Conservation (phyloP, 1,140 invertebrate genomes). For the Pogonus chalceus region DNA sequence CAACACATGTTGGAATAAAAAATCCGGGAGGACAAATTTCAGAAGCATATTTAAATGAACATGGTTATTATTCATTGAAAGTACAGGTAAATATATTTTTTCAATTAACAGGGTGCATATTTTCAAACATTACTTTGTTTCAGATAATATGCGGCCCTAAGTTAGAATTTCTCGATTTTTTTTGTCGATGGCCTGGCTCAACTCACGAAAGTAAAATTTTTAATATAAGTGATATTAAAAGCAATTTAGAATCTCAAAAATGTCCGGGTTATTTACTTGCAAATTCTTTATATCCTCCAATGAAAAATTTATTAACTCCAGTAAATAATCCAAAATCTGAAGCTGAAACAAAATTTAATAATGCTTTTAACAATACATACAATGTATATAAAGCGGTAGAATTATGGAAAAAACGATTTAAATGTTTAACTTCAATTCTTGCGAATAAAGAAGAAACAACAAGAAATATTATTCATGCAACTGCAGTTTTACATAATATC, state of each 20-base stretch:
- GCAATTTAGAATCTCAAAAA: not conserved
- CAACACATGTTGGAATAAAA: not conserved
- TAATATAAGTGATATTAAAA: not conserved
- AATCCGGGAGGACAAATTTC: conserved; percentile 2
- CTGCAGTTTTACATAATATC: not conserved
- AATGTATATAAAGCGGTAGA: not conserved
- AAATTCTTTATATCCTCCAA: not conserved
- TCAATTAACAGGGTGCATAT: not conserved
- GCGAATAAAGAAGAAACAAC: conserved; percentile 3
- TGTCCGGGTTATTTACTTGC: not conserved
- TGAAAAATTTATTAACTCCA: not conserved
- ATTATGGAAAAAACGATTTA: conserved; percentile 3
- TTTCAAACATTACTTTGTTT: not conserved
- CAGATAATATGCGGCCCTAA: not conserved
- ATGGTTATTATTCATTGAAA: conserved; percentile 2
- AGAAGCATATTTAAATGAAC: conserved; percentile 1
- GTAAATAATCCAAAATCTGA: not conserved
- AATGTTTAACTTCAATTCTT: conserved; percentile 5
- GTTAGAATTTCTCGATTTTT: not conserved
- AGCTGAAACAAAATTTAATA: not conserved
- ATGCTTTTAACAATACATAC: not conserved
- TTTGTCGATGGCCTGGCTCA: not conserved
- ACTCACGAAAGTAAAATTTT: conserved; percentile 1
- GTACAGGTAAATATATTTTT: not conserved
- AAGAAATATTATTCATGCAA: not conserved